Percentiles rank a stretch among this genome's conserved stretches.
Evolutionary conservation across 2,113 vertebrate genomes (phyloP).

Genomic region (Takifugu flavidus): DNA sequence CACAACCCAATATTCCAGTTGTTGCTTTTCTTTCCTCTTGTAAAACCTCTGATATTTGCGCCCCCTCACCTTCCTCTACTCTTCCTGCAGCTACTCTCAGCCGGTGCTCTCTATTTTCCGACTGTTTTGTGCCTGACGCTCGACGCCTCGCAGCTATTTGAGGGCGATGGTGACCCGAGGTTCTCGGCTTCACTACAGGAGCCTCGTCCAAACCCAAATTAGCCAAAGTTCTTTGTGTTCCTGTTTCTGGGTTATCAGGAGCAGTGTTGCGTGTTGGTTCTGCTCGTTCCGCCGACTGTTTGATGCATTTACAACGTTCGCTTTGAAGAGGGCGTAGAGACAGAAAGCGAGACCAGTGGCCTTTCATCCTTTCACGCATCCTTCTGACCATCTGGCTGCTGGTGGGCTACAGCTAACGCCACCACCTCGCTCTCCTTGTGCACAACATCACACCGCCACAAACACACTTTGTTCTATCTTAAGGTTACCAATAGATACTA

Average conservation of each 20-base stretch:
- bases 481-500: background rate
- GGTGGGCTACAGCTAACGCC: slow-evolving; percentile 23
- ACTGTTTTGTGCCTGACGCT: too few relatives aligned
- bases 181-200: slow-evolving; percentile 15
- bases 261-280: background rate
- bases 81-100: background rate
- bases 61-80: background rate
- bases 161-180: background rate
- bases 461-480: slow-evolving; percentile 2
- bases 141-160: slow-evolving; percentile 28
- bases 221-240: background rate
- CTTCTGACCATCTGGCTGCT: slow-evolving; percentile 53
- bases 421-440: slow-evolving; percentile 31
- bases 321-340: background rate
- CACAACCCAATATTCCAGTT: too few relatives aligned
- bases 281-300: background rate
- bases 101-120: background rate
- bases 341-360: background rate
- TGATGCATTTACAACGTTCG: background rate
- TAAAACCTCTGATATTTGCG: too few relatives aligned
- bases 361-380: slow-evolving; percentile 36
- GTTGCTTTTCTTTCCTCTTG: too few relatives aligned
- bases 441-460: slow-evolving; percentile 14
- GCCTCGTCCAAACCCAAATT: background rate
- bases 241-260: background rate